Evolutionary conservation across 2,113 vertebrate species (phyloP), one percentile per base, ranked within the genome.

Genomic region (Cervus canadensis): DNA sequence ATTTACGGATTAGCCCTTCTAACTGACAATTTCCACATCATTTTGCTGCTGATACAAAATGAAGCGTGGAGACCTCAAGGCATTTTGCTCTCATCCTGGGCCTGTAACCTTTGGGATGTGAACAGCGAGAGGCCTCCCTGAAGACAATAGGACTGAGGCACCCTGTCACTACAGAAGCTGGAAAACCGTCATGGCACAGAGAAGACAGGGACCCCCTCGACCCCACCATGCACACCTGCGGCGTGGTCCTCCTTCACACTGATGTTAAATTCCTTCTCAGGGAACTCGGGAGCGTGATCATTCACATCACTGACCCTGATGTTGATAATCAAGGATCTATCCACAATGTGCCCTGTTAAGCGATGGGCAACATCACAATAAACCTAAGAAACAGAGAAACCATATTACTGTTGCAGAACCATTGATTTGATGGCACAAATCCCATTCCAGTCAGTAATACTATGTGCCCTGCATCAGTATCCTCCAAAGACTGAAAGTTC

Each of bases 301-400:
- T 99, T 99, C 86, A 99, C 94, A 81, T 99, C 99, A 10, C 90
- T 89, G 93, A 99, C 78, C 7, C 98, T 98, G 7, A 99, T 95
- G 21, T 98, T 98, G 98, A 99, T 99, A 59, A 99, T 92, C 3
- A 99, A 98, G 25, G 99, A 98, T 9, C 0, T 96, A 96, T 99
- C 99, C 36, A 99, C 15, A 1, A 0, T 1, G 1, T 5, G 0
- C 0, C 17, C 56, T 0, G 97, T 98, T 0, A 0, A 19, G 89
- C 15, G 96, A 59, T 98, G 6, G 3, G 57, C 30, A 19, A 99
- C 95, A 87, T 99, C 97, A 85, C 99, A 99, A 59, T 95, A 96
- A 88, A 99, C 98, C 99, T 99, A 52, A 43, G 83, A 36, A 91
- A 71, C 30, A 89, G 71, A 95, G 0, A 92, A 74, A 30, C 1